Evolutionary conservation across 2,113 vertebrate species (phyloP), one percentile per base, ranked within the genome.

Genomic region (Actenoides lindsayi): DNA sequence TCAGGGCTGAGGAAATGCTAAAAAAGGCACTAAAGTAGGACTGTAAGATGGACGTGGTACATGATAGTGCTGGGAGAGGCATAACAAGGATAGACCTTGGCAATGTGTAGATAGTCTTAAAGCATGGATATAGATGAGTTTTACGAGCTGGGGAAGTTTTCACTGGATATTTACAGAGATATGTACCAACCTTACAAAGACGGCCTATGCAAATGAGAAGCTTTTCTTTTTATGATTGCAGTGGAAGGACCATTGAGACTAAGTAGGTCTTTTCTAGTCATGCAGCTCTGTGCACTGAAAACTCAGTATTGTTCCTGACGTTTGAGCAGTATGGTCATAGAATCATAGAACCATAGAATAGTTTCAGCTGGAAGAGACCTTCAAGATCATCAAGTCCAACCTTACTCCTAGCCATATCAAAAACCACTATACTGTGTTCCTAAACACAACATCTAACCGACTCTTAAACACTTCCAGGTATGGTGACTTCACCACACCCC

Each of bases 31-130:
- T 9, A 16, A 7, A 7, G 23, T 69, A 64, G 33, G 41, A 18
- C 51, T 4, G 9, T 53, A 44, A 18, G 8, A 9, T 30, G 44
- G 21, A 54, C 63, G 13, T 4, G 10, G 21, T 31, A 46, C 11
- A 2, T 24, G 39, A 4, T 10, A 24, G 16, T 19, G 16, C 21
- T 17, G 11, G 28, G 21, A 80, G 23, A 62, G 16, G 24, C 41
- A 9, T 31, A 37, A 33, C 0, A 3, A 82, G 13, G 35, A 5
- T 30, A 51, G 19, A 64, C 16, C 3, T 83, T 3, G 1, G 14
- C 35, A n/a, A 6, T 9, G 10, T 25, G 35, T 27, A 80, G 44
- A 20, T 21, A 19, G 5, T 37, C 15, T 62, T 57, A 21, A 63
- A 70, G 9, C 2, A 2, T 41, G 41, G 9, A 21, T 53, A 23